A percentile compares a stretch with the other conserved stretches of the same genome.
Conservation (phyloP, 2,797 vertebrate species). For the Acrossocheilus wenchowensis region DNA sequence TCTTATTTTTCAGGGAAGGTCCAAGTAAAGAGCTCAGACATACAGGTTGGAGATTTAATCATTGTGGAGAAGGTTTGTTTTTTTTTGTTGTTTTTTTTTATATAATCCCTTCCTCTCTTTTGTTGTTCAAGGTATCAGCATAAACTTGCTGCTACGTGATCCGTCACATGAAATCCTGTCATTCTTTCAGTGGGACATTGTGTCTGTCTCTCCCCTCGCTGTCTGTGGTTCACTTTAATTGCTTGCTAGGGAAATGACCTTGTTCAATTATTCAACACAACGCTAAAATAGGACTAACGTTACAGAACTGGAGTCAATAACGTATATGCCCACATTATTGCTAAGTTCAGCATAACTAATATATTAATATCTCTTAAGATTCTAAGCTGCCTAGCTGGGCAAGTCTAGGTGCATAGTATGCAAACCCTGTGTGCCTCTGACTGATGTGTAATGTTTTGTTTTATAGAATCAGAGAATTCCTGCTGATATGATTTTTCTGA, state of each 20-base stretch:
- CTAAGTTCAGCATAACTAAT: constrained; percentile 13
- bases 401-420: background rate
- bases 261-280: constrained; percentile 75
- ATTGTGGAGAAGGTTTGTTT: constrained; percentile 94
- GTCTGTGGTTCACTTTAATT: constrained; percentile 63
- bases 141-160: constrained; percentile 49
- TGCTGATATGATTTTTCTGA: constrained; percentile 97
- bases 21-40: constrained; percentile 97
- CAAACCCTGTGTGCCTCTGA: background rate
- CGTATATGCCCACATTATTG: constrained; percentile 25
- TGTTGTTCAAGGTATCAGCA: constrained; percentile 19
- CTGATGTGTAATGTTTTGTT: background rate
- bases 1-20: constrained; percentile 81
- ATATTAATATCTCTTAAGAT: background rate
- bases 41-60: constrained; percentile 98
- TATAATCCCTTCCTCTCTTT: background rate
- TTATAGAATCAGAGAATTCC: constrained; percentile 96
- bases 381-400: background rate
- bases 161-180: constrained; percentile 58
- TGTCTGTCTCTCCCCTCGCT: constrained; percentile 47
- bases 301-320: constrained; percentile 54
- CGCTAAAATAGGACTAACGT: constrained; percentile 59
- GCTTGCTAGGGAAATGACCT: constrained; percentile 67
- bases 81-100: background rate
- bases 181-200: constrained; percentile 60